Base-by-base conservation (phyloP, 2,888 invertebrate species). In the Limnephilus rhombicus region DNA sequence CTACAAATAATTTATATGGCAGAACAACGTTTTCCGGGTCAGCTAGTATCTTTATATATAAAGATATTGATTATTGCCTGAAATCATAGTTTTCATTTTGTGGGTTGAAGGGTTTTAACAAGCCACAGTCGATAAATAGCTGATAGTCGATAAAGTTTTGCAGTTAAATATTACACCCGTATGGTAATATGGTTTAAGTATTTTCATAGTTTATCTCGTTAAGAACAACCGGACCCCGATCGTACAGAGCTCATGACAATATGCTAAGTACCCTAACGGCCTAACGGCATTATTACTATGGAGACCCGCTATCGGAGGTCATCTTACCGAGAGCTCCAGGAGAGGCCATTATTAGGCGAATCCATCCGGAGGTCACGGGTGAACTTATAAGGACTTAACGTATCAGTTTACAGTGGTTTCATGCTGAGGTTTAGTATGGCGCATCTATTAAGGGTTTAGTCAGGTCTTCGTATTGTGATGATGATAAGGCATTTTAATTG, bases 281-380 rank as follows among this genome's bases (percentile, higher is more conserved):
- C n/a, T n/a, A 53, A 53, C 9, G 24, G 24, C n/a, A 68, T 68
- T n/a, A 68, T 68, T 68, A n/a, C 68, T 7, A 9, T n/a, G 68
- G 68, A 3, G 68, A 68, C 68, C 68, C n/a, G 41, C 37, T 83
- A 83, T 83, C 83, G 7, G 83, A 41, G 83, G 83, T 83, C 83
- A 83, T 83, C 83, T 83, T 37, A 37, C 37, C 37, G 83, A 41
- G 83, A 37, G 24, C 37, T 83, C 18, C 83, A 37, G 18, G 24
- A 18, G 37, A n/a, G 37, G 41, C 11, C 37, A 83, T 34, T 83
- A 37, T 68, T 68, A 83, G 83, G 83, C 37, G 11, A 83, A 83
- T 37, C 83, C 5, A 83, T 12, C 29, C 83, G 15, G 13, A 34
- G 24, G 41, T 83, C 83, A 37, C 24, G 37, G 83, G 83, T 37